phyloP scores from a whole-genome alignment of 2,888 invertebrate genomes.

The Dynastes hyllus region DNA sequence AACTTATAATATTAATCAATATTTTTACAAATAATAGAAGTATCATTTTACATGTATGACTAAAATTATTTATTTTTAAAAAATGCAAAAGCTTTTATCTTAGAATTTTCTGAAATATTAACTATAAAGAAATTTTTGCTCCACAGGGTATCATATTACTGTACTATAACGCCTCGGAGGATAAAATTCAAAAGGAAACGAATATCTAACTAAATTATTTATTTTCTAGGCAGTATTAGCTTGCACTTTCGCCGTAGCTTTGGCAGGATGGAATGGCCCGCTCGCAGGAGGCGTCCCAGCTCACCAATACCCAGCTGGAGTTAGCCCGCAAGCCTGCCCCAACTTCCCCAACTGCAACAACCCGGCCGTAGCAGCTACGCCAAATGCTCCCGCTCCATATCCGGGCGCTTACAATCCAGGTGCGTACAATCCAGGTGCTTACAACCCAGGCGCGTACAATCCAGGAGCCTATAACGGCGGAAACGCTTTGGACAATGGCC shows the following conservation, averaged over 20 bases:
- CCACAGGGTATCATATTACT: no score
- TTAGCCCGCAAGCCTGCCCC: constrained; percentile 70
- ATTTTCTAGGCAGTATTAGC: constrained; percentile 66
- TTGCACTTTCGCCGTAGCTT: constrained; percentile 64
- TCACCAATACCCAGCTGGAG: constrained; percentile 68
- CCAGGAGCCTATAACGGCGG: constrained; percentile 55
- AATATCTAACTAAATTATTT: not conserved
- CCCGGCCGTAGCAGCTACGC: constrained; percentile 68
- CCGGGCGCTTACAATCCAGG: constrained; percentile 54
- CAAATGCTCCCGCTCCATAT: constrained; percentile 61
- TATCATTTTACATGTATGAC: no score
- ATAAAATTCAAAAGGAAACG: not conserved
- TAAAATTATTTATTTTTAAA: no score
- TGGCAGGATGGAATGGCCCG: constrained; percentile 68
- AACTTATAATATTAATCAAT: no score
- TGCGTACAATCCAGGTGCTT: constrained; percentile 54
- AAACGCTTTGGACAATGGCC: constrained; percentile 65
- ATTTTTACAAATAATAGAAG: no score
- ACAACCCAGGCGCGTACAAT: constrained; percentile 55
- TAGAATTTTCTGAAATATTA: no score
- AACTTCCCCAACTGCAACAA: constrained; percentile 70
- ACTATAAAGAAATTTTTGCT: no score
- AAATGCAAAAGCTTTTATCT: no score
- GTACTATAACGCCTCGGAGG: no score
- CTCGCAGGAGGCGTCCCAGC: constrained; percentile 69